Evolutionary conservation across 2,797 vertebrate genomes (phyloP), one percentile per base, ranked within the genome.

Genomic region (Acestrorhynchus altus): DNA sequence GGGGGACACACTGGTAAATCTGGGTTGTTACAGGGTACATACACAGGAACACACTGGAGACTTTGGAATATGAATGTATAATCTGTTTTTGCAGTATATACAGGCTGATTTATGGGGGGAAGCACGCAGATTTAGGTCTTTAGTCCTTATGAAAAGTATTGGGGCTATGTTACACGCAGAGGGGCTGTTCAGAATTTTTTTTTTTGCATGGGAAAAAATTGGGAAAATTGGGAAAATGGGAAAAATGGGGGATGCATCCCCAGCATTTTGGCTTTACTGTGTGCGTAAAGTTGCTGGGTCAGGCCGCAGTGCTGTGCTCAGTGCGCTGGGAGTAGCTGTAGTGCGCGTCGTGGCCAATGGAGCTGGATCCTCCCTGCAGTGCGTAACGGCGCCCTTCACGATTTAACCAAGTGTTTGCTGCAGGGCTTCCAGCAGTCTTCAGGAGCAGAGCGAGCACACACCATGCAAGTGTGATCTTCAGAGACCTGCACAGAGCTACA

Each of bases 371-470:
- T 96, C 96, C 98, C 96, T 94, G 95, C 95, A 96, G 96, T 96
- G 97, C 97, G 98, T 98, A 98, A 98, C 95, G 97, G 96, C 93
- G 94, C 95, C 95, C 94, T 96, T 97, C 95, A 94, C 96, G 96
- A 97, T 97, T 98, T 98, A 98, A 97, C 96, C 96, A 97, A 95
- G 96, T 96, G 95, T 94, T 92, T 95, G 94, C 96, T 96, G 94
- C 90, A 91, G 92, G 94, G 93, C 94, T 93, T 94, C 92, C 92
- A 94, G 94, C 95, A 96, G 96, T 96, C 94, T 93, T 95, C 94
- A 92, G 86, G 93, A 94, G 93, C 59, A 93, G 90, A 83, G 86
- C 93, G 91, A 75, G 40, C 68, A 90, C 90, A 86, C 79, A 87
- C 88, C 92, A 96, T 96, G 96, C 88, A 90, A 93, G 94, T 91